These are phyloP conservation scores for Spea bombifrons DNA, from an alignment of 2,113 vertebrate species.

Conservation along the genomic window DNA sequence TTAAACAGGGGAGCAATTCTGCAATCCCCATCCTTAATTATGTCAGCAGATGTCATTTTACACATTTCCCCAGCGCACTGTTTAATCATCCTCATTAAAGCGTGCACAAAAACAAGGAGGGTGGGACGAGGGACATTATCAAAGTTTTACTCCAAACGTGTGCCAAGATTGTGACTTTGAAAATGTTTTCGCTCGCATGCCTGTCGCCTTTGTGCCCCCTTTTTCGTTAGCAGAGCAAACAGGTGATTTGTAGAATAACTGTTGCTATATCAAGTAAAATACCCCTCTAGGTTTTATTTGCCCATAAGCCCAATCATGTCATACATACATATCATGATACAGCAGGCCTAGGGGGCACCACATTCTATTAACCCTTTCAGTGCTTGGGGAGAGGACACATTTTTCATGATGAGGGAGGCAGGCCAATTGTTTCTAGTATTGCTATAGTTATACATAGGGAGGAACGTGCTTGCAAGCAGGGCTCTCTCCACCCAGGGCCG, in stretches of 20 bases:
- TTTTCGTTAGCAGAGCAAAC: background rate
- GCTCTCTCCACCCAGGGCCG: too few relatives aligned
- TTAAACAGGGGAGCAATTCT: conserved; percentile 3
- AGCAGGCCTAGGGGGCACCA: too few relatives aligned
- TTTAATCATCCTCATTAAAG: conserved; percentile 15
- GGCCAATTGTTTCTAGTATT: too few relatives aligned
- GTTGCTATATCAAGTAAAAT: too few relatives aligned
- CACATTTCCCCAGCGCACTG: background rate
- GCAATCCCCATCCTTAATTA: background rate
- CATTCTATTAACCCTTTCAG: too few relatives aligned
- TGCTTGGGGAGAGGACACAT: too few relatives aligned
- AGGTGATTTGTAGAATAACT: background rate
- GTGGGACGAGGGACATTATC: conserved; percentile 1
- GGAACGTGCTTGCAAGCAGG: too few relatives aligned
- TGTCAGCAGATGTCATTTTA: conserved; percentile 18
- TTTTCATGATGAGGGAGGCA: too few relatives aligned
- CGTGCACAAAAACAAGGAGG: background rate
- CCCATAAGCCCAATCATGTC: too few relatives aligned
- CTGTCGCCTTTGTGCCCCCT: background rate
- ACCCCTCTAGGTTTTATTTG: too few relatives aligned
- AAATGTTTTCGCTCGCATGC: background rate
- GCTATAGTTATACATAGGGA: too few relatives aligned
- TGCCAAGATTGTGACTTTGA: background rate
- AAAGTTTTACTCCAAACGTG: background rate
- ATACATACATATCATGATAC: too few relatives aligned